Evolutionary conservation across 2,113 vertebrate genomes (phyloP).

Genomic region (Drymodes brunneopygia): DNA sequence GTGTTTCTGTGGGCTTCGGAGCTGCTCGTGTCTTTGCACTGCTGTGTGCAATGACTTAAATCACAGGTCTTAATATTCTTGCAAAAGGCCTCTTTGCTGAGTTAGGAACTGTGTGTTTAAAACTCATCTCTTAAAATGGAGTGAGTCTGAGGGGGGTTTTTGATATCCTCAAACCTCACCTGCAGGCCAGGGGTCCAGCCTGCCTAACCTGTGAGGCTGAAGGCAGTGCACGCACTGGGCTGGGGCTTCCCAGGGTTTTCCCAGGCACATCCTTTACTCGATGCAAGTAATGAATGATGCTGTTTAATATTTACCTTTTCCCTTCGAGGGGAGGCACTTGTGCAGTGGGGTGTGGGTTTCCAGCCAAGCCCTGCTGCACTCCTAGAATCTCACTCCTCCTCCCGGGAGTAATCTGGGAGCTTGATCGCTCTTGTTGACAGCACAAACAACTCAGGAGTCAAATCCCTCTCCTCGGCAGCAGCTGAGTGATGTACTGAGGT

Average conservation of each 20-base stretch:
- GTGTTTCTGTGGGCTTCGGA: background rate
- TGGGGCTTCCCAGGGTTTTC: background rate
- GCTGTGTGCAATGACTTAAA: background rate
- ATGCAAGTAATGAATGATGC: background rate
- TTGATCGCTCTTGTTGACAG: background rate
- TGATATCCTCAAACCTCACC: background rate
- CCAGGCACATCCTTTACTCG: background rate
- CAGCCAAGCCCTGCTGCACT: background rate
- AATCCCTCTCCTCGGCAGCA: slow-evolving; percentile 27
- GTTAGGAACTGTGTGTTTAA: background rate
- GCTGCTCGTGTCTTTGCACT: background rate
- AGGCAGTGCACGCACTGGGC: background rate
- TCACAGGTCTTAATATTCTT: background rate
- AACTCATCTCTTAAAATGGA: background rate
- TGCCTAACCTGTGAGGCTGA: background rate
- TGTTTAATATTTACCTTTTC: background rate
- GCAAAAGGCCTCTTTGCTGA: background rate
- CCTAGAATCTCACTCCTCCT: background rate
- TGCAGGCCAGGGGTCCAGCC: background rate
- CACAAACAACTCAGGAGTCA: slow-evolving; percentile 10
- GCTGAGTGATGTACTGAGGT: slow-evolving; percentile 14
- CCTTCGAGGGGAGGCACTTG: background rate
- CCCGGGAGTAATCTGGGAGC: background rate
- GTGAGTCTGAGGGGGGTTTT: fast-evolving
- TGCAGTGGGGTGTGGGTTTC: background rate